A percentile compares a stretch with the other conserved stretches of the same genome.
Evolutionary conservation across 2,888 invertebrate genomes (phyloP).

Genomic region (Acanthoscelides obtectus): DNA sequence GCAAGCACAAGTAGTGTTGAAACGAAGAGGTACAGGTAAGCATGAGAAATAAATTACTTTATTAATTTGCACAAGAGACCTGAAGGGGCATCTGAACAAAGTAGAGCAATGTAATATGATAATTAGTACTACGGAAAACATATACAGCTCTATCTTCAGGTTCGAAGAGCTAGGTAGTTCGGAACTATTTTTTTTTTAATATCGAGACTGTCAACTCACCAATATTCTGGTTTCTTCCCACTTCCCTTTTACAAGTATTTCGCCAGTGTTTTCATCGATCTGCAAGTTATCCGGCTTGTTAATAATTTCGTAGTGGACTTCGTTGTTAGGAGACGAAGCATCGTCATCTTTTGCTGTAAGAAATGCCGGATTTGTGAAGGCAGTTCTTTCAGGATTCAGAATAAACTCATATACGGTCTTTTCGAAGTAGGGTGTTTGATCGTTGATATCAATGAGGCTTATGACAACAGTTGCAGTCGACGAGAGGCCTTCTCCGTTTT

Average conservation of each 20-base stretch:
- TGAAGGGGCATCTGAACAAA: no score
- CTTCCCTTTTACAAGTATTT: constrained; percentile 59
- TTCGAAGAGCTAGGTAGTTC: no score
- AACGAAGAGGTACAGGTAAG: no score
- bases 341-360: constrained; percentile 82
- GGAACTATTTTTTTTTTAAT: no score
- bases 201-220: no score
- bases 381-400: constrained; percentile 65
- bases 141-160: no score
- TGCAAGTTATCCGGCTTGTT: constrained; percentile 69
- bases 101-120: no score
- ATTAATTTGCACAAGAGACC: no score
- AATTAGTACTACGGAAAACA: no score
- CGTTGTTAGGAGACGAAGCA: constrained; percentile 78
- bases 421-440: constrained; percentile 68
- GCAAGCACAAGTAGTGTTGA: no score
- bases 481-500: constrained; percentile 73
- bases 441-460: constrained; percentile 59
- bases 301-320: constrained; percentile 77
- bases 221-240: constrained; percentile 47
- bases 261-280: constrained; percentile 70
- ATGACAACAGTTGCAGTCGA: constrained; percentile 70
- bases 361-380: constrained; percentile 66
- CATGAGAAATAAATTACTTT: no score
- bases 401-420: constrained; percentile 76